Evolutionary conservation across 2,797 vertebrate genomes (phyloP).

Genomic region (Sebastes steindachneri): DNA sequence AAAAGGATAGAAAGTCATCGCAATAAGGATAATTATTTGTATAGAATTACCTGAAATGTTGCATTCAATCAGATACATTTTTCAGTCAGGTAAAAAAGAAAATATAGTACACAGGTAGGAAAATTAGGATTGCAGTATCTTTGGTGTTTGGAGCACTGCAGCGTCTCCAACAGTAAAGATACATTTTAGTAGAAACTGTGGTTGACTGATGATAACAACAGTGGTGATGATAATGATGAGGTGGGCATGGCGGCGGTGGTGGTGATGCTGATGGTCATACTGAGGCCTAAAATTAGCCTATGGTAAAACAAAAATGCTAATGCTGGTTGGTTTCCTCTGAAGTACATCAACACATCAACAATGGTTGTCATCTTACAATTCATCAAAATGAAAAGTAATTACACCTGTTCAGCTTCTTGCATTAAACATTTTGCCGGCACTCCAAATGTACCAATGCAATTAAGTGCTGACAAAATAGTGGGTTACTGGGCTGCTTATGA

Average conservation of each 20-base stretch:
- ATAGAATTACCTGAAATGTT: background rate
- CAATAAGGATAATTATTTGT: background rate
- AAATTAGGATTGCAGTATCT: too few relatives aligned
- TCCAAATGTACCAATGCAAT: slow-evolving; percentile 46
- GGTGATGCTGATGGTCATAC: background rate
- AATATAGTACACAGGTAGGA: too few relatives aligned
- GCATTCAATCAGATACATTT: background rate
- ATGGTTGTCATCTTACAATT: slow-evolving; percentile 25
- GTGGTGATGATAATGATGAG: background rate
- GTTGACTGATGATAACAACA: background rate
- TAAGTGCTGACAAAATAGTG: slow-evolving; percentile 48
- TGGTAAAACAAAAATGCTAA: slow-evolving; percentile 4
- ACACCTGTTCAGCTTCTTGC: slow-evolving; percentile 37
- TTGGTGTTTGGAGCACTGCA: background rate
- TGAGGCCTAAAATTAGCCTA: background rate
- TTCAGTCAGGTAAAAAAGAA: too few relatives aligned
- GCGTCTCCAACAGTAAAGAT: background rate
- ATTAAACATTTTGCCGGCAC: slow-evolving; percentile 47
- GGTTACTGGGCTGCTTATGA: slow-evolving; percentile 19
- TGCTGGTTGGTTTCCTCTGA: slow-evolving; percentile 10
- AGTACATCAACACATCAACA: slow-evolving; percentile 36
- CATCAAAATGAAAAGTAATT: slow-evolving; percentile 50
- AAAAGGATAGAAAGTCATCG: background rate
- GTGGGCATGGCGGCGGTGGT: background rate
- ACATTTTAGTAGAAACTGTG: background rate